phyloP scores from a whole-genome alignment of 2,113 vertebrate genomes.

The Puma concolor region DNA sequence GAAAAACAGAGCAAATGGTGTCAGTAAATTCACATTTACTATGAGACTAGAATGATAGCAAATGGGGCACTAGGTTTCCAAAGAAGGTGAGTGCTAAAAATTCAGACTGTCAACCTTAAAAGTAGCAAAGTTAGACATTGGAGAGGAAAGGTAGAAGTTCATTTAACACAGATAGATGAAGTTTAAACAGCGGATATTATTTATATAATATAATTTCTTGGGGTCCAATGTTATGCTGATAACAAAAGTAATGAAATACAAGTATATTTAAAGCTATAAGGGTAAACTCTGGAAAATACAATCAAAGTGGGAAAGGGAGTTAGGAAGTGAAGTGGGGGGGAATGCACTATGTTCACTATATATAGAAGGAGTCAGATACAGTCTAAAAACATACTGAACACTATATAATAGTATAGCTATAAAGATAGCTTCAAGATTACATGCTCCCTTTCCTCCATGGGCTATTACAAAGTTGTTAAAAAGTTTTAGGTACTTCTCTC shows the following conservation, averaged over 20 bases:
- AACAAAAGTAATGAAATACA: neutral
- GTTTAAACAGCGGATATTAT: neutral
- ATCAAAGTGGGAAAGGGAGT: neutral
- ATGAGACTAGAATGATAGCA: neutral
- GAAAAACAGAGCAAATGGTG: neutral
- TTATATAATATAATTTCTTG: neutral
- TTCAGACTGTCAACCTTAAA: neutral
- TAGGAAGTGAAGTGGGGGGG: neutral
- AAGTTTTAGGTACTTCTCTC: neutral
- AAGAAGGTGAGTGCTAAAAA: neutral
- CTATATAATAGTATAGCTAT: neutral
- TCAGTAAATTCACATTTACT: neutral
- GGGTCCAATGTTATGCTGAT: neutral
- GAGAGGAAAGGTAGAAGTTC: neutral
- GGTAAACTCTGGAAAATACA: neutral
- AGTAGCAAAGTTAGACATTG: neutral
- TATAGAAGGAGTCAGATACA: neutral
- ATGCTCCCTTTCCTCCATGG: neutral
- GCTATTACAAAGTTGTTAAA: neutral
- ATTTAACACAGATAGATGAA: neutral
- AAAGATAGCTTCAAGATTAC: neutral
- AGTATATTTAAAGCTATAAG: neutral
- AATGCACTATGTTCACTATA: neutral
- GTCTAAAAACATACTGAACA: neutral
- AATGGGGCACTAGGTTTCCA: neutral